Conservation (phyloP, 2,797 vertebrate species). For the Tapirus indicus region DNA sequence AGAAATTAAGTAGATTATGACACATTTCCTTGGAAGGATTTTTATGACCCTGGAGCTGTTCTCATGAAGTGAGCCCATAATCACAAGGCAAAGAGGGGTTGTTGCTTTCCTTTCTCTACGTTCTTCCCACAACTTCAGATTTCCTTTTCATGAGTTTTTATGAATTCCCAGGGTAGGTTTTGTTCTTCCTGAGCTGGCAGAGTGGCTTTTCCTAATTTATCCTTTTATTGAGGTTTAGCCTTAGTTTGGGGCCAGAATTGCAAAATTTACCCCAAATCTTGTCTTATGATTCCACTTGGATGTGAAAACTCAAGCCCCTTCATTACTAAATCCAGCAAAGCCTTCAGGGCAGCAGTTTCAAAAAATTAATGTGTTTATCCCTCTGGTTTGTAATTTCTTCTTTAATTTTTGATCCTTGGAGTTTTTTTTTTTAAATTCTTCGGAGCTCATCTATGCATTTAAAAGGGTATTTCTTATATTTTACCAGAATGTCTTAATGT, state of each 20-base stretch:
- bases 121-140: background rate
- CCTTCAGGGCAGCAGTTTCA: background rate
- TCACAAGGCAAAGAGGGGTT: background rate
- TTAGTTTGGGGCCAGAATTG: background rate
- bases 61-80: background rate
- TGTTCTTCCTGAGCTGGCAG: background rate
- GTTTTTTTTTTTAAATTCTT: no score
- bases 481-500: background rate
- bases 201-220: background rate
- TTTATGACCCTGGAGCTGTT: background rate
- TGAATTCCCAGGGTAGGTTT: background rate
- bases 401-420: background rate
- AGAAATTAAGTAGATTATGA: background rate
- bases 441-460: background rate
- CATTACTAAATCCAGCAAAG: background rate
- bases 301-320: background rate
- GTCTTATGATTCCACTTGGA: background rate
- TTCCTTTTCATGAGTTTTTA: background rate
- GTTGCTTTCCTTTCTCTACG: background rate
- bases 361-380: background rate
- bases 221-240: background rate
- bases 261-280: background rate
- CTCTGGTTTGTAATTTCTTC: background rate
- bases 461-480: background rate
- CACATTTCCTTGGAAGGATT: background rate